Evolutionary conservation across 2,888 invertebrate species (phyloP).

Genomic region (Hydroisotoma schaefferi): DNA sequence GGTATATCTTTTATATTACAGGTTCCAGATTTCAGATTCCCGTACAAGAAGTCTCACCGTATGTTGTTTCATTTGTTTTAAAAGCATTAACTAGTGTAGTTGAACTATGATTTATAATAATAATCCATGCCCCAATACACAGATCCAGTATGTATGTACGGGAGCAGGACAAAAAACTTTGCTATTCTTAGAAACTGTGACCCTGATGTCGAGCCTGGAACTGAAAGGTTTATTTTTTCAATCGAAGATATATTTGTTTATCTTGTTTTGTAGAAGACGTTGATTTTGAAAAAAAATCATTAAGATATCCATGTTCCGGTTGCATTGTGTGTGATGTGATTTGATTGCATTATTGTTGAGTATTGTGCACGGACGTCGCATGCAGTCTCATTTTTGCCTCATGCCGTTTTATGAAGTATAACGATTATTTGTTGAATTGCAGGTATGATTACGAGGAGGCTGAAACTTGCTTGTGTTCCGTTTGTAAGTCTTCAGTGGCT

Average conservation of each 20-base stretch:
- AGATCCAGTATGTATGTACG: slow-evolving; percentile 83
- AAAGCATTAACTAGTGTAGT: no score
- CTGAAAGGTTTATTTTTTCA: slow-evolving; percentile 55
- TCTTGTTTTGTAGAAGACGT: background rate
- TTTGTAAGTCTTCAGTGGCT: slow-evolving; percentile 66
- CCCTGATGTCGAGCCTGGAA: slow-evolving; percentile 65
- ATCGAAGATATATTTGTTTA: background rate
- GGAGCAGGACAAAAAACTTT: slow-evolving; percentile 63
- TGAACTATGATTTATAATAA: no score
- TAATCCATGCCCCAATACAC: no score
- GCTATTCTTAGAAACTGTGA: slow-evolving; percentile 71
- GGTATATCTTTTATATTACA: slow-evolving; percentile 53
- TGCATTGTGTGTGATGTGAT: no score
- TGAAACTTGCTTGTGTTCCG: slow-evolving; percentile 68
- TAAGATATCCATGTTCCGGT: no score
- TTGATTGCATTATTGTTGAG: no score
- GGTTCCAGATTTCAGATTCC: slow-evolving; percentile 84
- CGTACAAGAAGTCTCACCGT: slow-evolving; percentile 78
- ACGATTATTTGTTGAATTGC: slow-evolving; percentile 1
- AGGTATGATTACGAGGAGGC: slow-evolving; percentile 76
- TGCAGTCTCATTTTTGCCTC: background rate
- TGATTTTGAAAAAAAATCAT: no score
- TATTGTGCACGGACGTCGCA: no score
- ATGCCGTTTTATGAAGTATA: no score
- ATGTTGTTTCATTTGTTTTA: no score